phyloP scores from a whole-genome alignment of 2,113 vertebrate genomes.

The Xerus inauris region DNA sequence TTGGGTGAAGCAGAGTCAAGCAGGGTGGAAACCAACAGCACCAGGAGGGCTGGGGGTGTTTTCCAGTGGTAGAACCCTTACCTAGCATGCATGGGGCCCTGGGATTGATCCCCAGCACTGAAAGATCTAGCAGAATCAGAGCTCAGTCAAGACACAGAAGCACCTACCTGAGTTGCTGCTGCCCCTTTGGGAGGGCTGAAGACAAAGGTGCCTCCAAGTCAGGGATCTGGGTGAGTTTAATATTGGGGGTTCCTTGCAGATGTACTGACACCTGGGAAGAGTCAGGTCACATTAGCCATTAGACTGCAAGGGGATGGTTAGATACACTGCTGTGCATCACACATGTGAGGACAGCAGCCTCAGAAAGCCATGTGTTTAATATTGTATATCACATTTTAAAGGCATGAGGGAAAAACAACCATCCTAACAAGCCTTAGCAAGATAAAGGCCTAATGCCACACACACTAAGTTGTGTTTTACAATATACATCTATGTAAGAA shows the following conservation, averaged over 20 bases:
- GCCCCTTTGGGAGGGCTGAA: not conserved
- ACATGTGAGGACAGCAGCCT: not conserved
- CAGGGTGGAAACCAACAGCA: not conserved
- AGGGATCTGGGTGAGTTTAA: not conserved
- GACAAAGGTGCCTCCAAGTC: accelerated
- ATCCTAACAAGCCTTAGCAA: not conserved
- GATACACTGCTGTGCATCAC: too few relatives aligned
- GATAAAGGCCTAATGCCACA: not conserved
- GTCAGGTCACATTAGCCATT: too few relatives aligned
- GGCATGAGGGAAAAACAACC: not conserved
- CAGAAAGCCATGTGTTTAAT: not conserved
- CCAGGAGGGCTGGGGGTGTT: not conserved
- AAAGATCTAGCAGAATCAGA: not conserved
- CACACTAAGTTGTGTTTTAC: not conserved
- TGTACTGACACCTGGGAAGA: not conserved
- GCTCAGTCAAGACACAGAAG: not conserved
- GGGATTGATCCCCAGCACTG: not conserved
- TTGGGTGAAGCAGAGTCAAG: not conserved
- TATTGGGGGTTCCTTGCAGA: too few relatives aligned
- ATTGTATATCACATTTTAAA: not conserved
- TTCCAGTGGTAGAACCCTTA: not conserved
- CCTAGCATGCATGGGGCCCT: not conserved
- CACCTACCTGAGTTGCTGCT: too few relatives aligned
- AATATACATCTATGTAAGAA: too few relatives aligned
- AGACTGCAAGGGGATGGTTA: not conserved